These are phyloP conservation scores for Dendrophyllia cribrosa DNA, from an alignment of 64 coral and sea anemone species.

Conservation along the genomic window DNA sequence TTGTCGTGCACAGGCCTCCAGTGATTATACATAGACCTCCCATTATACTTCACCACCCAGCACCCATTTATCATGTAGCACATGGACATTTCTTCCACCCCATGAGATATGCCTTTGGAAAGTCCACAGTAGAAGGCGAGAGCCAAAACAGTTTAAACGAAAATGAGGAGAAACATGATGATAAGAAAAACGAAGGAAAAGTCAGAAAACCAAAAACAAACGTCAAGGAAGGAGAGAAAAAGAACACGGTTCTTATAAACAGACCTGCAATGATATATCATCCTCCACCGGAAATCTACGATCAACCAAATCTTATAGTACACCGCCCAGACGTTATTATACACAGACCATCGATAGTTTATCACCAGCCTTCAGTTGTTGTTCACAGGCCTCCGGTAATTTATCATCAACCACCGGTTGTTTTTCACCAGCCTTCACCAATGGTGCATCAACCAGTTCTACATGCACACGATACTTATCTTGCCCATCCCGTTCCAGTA, in stretches of 20 bases:
- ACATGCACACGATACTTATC: slow-evolving; percentile 80
- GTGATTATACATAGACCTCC: slow-evolving; percentile 77
- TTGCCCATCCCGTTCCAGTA: slow-evolving; percentile 62
- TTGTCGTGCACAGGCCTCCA: slow-evolving; percentile 71
- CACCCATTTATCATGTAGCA: slow-evolving; percentile 51
- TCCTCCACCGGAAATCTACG: slow-evolving; percentile 95
- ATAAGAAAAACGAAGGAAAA: neutral
- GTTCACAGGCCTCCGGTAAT: slow-evolving; percentile 92
- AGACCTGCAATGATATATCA: slow-evolving; percentile 96
- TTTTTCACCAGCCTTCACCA: slow-evolving; percentile 97
- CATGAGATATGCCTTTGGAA: slow-evolving; percentile 62
- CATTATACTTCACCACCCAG: slow-evolving; percentile 70
- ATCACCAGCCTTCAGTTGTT: slow-evolving; percentile 93
- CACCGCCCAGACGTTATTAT: slow-evolving; percentile 92
- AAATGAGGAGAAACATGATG: neutral
- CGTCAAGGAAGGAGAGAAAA: slow-evolving; percentile 63
- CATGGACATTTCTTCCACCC: slow-evolving; percentile 31
- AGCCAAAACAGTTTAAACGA: neutral
- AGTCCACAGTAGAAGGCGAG: slow-evolving; percentile 49
- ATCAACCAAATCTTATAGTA: slow-evolving; percentile 87
- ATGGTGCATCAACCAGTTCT: slow-evolving; percentile 85
- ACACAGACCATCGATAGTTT: slow-evolving; percentile 93
- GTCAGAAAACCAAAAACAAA: neutral
- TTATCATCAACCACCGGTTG: slow-evolving; percentile 87
- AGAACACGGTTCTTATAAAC: slow-evolving; percentile 91